Evolutionary conservation across 2,797 vertebrate genomes (phyloP).

Genomic region (Scolopax bukidnonensis): DNA sequence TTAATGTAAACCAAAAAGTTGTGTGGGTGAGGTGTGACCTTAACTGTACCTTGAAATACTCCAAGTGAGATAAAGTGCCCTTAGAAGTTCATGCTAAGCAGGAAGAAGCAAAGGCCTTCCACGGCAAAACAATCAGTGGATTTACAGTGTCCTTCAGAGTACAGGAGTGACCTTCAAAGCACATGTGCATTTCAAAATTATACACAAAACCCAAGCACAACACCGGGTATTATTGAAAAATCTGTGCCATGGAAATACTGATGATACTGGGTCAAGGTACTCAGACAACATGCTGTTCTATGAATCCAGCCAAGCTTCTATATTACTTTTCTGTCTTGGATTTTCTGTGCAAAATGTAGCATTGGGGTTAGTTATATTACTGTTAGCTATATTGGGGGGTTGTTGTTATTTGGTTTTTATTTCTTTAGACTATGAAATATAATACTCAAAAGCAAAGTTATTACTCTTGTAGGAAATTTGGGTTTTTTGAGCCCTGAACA

Average conservation of each 20-base stretch:
- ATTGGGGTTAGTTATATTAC: background rate
- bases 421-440: background rate
- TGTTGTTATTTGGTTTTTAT: background rate
- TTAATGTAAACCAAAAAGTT: background rate
- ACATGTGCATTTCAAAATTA: background rate
- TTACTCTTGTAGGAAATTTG: background rate
- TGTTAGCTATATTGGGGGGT: background rate
- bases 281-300: background rate
- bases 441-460: background rate
- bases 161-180: background rate
- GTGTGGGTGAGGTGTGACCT: background rate
- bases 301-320: background rate
- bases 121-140: background rate
- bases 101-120: background rate
- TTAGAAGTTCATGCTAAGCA: background rate
- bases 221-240: background rate
- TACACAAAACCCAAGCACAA: background rate
- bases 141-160: background rate
- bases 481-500: background rate
- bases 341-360: background rate
- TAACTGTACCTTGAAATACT: background rate
- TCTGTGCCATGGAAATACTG: fast-evolving
- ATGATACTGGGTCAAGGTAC: background rate
- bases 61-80: background rate
- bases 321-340: background rate